Base-by-base conservation (phyloP, 1,140 invertebrate species). In the Pseudoatta argentina region DNA sequence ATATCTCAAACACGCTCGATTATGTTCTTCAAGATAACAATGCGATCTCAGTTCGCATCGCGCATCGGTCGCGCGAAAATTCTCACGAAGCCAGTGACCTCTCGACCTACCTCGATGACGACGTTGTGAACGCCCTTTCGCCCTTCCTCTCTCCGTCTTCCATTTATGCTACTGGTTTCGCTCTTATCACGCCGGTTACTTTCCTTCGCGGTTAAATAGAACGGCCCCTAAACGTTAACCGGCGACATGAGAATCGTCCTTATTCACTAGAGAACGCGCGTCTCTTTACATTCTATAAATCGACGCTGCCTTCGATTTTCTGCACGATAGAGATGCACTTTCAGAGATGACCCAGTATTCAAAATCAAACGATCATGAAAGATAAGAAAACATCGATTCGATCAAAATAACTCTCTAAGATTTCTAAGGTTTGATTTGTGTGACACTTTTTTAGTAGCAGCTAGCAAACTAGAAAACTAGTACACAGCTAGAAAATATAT, bases 81-180 rank as follows among this genome's bases (percentile, higher is more conserved):
- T 86, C 83, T 53, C 75, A 79, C 72, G 24, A 53, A 86, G 78
- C 12, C 79, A 79, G 85, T 82, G 71, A 86, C 83, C 85, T 76
- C 53, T 55, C 61, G 73, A 85, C 73, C 66, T 76, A 39, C 24
- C 57, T 73, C 86, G 14, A 51, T 16, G 55, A 12, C 8, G 24
- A 8, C 48, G 64, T 27, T 8, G 30, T 55, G 64, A 51, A 55
- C 27, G 44, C 51, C 51, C 63, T 87, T 67, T 78, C 55, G 59
- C 8, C 44, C 66, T 85, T 66, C 24, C n/a, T 21, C 12, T 21
- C 12, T 0, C 24, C 24, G 59, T 21, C 44, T 48, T 16, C 51
- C 14, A 44, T 69, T 39, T 61, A 30, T 34, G 12, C 10, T 16
- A 51, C 57, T 55, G 48, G 18, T 69, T 14, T 81, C 55, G n/a